phyloP scores from a whole-genome alignment of 2,888 invertebrate genomes.

The Platynereis dumerilii region DNA sequence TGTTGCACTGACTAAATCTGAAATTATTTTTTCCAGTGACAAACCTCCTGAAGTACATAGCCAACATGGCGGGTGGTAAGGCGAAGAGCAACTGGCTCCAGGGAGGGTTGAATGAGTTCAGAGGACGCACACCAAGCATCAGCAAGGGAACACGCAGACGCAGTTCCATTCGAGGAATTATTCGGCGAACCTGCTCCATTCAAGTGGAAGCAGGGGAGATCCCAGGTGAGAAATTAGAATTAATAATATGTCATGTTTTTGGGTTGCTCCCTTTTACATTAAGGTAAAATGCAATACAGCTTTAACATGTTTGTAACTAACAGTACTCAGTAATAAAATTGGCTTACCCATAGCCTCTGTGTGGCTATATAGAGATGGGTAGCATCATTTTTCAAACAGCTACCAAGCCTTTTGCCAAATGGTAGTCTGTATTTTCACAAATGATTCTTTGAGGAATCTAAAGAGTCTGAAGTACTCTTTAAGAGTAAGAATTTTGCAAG shows the following conservation, averaged over 20 bases:
- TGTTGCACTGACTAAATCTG: too few relatives aligned
- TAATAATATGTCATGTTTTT: too few relatives aligned
- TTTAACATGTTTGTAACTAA: too few relatives aligned
- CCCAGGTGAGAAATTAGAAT: constrained; percentile 51
- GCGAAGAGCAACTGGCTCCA: constrained; percentile 13
- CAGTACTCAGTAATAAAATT: not conserved
- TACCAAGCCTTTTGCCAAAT: too few relatives aligned
- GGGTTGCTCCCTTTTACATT: too few relatives aligned
- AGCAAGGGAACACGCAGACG: not conserved
- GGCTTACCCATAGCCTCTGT: not conserved
- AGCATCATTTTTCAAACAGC: too few relatives aligned
- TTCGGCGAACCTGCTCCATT: constrained; percentile 91
- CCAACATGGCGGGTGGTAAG: constrained; percentile 14
- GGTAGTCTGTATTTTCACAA: too few relatives aligned
- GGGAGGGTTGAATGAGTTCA: constrained; percentile 3
- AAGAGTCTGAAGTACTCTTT: too few relatives aligned
- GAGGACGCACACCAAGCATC: not conserved
- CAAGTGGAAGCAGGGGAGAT: constrained; percentile 72
- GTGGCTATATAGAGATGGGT: too few relatives aligned
- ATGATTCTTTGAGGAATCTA: too few relatives aligned
- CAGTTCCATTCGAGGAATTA: constrained; percentile 80
- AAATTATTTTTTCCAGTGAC: constrained; percentile 21
- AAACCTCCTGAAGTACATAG: constrained; percentile 32
- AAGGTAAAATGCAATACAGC: too few relatives aligned
- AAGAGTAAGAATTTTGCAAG: too few relatives aligned